Percentiles rank a stretch among this genome's conserved stretches.
Conservation (phyloP, 2,797 vertebrate genomes). For the Notolabrus celidotus region DNA sequence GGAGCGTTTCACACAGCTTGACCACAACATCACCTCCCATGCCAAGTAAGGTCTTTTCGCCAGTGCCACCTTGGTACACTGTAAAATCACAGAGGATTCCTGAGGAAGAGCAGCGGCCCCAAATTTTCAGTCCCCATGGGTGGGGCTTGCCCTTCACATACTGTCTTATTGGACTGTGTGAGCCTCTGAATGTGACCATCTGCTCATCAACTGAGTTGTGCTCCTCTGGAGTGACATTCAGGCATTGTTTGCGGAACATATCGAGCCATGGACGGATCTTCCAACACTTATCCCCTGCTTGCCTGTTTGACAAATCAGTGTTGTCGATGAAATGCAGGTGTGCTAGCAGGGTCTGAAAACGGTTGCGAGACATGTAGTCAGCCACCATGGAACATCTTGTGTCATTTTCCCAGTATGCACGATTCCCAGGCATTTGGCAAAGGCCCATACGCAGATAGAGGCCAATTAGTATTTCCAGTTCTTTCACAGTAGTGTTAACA, state of each 20-base stretch:
- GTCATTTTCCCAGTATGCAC: not conserved
- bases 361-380: constrained; percentile 17
- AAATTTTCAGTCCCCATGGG: constrained; percentile 43
- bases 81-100: constrained; percentile 43
- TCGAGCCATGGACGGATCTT: constrained; percentile 16
- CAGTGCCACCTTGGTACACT: constrained; percentile 45
- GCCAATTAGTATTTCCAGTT: too few species aligned
- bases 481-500: too few species aligned
- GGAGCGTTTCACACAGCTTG: constrained; percentile 41
- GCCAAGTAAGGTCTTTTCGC: constrained; percentile 33
- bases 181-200: constrained; percentile 27
- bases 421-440: not conserved
- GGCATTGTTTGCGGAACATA: too few species aligned
- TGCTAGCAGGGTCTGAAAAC: constrained; percentile 20
- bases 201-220: constrained; percentile 24
- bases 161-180: constrained; percentile 18
- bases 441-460: not conserved
- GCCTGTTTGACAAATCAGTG: constrained; percentile 5
- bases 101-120: constrained; percentile 18
- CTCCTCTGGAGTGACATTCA: constrained; percentile 10
- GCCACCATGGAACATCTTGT: not conserved
- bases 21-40: constrained; percentile 40
- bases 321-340: constrained; percentile 9
- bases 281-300: not conserved
- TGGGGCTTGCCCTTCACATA: constrained; percentile 31